Evolutionary conservation across 2,113 vertebrate species (phyloP).

Genomic region (Buteo buteo): DNA sequence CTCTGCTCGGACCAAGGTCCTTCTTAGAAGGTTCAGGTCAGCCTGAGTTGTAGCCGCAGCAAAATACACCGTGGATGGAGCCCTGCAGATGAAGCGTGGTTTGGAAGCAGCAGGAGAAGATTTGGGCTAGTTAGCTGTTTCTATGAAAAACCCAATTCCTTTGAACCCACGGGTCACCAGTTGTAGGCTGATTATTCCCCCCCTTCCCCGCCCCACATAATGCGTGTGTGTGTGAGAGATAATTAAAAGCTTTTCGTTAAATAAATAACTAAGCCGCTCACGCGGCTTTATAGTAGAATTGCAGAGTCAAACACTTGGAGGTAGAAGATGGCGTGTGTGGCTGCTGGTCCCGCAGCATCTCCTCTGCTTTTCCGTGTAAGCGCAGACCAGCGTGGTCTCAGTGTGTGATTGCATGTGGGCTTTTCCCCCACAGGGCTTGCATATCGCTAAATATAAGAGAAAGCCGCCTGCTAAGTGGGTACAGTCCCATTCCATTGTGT

Average conservation of each 20-base stretch:
- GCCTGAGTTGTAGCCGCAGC: not conserved
- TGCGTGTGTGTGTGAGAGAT: slow-evolving; percentile 24
- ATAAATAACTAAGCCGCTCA: slow-evolving; percentile 33
- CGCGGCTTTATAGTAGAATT: not conserved
- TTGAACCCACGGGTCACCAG: not conserved
- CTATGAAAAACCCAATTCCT: not conserved
- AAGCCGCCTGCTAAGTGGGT: not conserved
- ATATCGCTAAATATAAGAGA: not conserved
- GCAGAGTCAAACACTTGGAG: not conserved
- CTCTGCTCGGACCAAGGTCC: not conserved
- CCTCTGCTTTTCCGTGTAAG: accelerated
- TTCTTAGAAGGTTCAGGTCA: not conserved
- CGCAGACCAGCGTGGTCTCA: accelerated
- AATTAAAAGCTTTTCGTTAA: slow-evolving; percentile 56
- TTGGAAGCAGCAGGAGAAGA: not conserved
- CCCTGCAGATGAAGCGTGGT: accelerated
- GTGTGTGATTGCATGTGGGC: accelerated
- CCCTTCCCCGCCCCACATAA: not conserved
- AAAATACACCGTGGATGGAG: accelerated
- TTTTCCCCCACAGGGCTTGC: not conserved
- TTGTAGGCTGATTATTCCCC: slow-evolving; percentile 38
- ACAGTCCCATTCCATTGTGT: not conserved
- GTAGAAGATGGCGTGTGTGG: not conserved
- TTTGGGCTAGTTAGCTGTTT: not conserved
- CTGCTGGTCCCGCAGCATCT: not conserved